Evolutionary conservation across 2,797 vertebrate species (phyloP), one percentile per base, ranked within the genome.

Genomic region (Pelobates cultripes): DNA sequence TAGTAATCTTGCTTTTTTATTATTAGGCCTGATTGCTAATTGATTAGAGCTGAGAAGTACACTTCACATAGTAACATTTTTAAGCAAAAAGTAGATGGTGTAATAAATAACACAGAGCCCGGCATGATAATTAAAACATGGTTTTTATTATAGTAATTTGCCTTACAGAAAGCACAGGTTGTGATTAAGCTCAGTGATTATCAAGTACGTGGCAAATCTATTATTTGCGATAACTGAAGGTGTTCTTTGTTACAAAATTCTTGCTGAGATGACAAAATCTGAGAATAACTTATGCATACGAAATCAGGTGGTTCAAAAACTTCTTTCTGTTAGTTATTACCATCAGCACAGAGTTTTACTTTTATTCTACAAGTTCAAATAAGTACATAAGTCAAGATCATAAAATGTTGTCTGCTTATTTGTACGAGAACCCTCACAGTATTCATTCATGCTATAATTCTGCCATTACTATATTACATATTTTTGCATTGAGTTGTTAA

Each of bases 151-250:
- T 67, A 83, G 81, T 79, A 55, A 79, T 83, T 83, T 79, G 66
- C 81, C 57, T 70, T 79, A 55, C 66, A 83, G 71, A 78, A 75
- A 83, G 72, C 55, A 64, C 81, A 83, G 72, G 81, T 74, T 83
- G 77, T 83, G 81, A 83, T 83, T 78, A 83, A 75, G 66, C 81
- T 64, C 55, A 40, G 71, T 75, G 76, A 83, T 83, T 83, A 83
- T 67, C 77, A 75, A 75, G 77, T 79, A 71, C 47, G 67, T 53
- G 42, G 72, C 66, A 83, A 70, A 73, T 75, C 81, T 78, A 83
- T 83, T 79, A 83, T 83, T 83, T 83, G 77, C 75, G 64, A 43
- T 63, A 63, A 78, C 71, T 75, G 66, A 83, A 83, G 55, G 77
- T 83, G 72, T 83, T 83, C 81, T 75, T 83, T 83, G 66, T 75